Conservation (phyloP, 2,888 invertebrate genomes). For the Sesia bembeciformis region DNA sequence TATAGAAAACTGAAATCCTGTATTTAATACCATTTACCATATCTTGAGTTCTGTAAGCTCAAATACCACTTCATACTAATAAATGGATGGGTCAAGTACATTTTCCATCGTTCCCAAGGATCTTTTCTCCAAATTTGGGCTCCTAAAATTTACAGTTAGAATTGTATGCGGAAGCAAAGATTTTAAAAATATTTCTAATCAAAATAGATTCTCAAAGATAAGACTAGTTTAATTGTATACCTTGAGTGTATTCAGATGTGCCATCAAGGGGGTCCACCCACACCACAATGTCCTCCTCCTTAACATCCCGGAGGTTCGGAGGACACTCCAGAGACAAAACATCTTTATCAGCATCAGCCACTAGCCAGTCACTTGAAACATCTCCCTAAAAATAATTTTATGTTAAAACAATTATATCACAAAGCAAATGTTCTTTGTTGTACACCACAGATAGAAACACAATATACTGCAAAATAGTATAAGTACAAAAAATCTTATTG, state of each 20-base stretch:
- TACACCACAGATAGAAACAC: too few species aligned
- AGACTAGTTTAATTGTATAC: conserved; percentile 37
- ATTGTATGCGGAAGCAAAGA: neutral
- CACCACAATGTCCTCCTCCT: conserved; percentile 90
- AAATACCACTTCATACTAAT: conserved; percentile 73
- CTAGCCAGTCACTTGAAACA: conserved; percentile 83
- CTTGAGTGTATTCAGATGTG: conserved; percentile 97
- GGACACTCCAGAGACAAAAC: conserved; percentile 80
- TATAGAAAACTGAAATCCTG: too few species aligned
- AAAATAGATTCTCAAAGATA: neutral
- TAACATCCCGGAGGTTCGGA: conserved; percentile 72
- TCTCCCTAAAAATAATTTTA: conserved; percentile 32
- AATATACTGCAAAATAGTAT: too few species aligned
- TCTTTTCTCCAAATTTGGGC: conserved; percentile 72
- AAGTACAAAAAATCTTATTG: too few species aligned
- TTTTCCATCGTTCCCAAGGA: conserved; percentile 73
- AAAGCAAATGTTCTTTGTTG: too few species aligned
- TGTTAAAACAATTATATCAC: neutral
- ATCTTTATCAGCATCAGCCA: conserved; percentile 80
- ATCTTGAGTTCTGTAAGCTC: conserved; percentile 69
- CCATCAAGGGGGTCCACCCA: conserved; percentile 99
- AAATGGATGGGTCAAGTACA: conserved; percentile 68
- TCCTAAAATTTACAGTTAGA: conserved; percentile 53
- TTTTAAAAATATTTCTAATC: neutral
- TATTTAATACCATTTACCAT: conserved; percentile 48